phyloP scores from a whole-genome alignment of 1,140 invertebrate genomes.

The Acyrthosiphon pisum region DNA sequence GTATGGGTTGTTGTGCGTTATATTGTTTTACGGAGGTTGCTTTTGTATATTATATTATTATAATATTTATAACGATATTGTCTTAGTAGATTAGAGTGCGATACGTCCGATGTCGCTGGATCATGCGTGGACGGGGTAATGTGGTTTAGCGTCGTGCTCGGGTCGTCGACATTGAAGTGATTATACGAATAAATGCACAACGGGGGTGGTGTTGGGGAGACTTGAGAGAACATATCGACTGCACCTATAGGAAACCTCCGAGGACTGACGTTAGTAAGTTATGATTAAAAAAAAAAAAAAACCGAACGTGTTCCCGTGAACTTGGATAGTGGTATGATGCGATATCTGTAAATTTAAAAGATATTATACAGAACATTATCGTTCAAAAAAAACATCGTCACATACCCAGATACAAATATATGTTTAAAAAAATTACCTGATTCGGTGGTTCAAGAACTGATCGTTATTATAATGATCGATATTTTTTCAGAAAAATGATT shows the following conservation, averaged over 20 bases:
- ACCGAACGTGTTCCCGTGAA: too few relatives aligned
- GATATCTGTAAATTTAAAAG: neutral
- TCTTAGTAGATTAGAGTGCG: neutral
- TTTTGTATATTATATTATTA: neutral
- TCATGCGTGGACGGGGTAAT: neutral
- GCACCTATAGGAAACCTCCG: neutral
- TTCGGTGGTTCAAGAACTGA: too few relatives aligned
- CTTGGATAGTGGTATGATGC: neutral
- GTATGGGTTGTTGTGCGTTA: neutral
- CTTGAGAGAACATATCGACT: neutral
- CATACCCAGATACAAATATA: too few relatives aligned
- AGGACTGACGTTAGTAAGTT: neutral
- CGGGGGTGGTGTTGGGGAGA: neutral
- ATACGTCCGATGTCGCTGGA: neutral
- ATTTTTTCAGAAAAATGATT: too few relatives aligned
- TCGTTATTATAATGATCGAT: too few relatives aligned
- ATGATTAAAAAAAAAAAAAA: neutral
- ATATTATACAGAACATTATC: too few relatives aligned
- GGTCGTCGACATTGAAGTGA: neutral
- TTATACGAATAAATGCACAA: neutral
- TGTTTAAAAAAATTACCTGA: too few relatives aligned
- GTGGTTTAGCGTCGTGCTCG: neutral
- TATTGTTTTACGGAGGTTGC: neutral
- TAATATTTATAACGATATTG: neutral
- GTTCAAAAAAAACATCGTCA: too few relatives aligned